A percentile compares a stretch with the other conserved stretches of the same genome.
These are phyloP conservation scores for Hystrix cristata DNA, from an alignment of 2,113 vertebrate genomes.

Conservation along the genomic window DNA sequence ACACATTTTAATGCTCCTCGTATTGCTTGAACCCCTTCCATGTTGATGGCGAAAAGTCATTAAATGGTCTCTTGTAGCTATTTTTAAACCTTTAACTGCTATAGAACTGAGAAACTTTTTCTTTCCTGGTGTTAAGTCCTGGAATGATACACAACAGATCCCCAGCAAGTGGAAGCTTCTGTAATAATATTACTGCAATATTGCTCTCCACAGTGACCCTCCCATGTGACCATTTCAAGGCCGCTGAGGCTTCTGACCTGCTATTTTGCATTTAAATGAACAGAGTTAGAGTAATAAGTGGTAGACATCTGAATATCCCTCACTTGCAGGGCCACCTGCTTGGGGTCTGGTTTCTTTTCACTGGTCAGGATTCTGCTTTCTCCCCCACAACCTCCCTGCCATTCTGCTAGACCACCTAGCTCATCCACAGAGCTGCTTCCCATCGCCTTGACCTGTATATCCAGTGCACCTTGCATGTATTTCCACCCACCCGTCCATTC, in stretches of 20 bases:
- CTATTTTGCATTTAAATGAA: neutral
- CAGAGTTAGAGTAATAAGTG: neutral
- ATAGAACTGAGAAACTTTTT: neutral
- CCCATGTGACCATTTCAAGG: neutral
- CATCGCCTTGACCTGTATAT: neutral
- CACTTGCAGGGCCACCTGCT: neutral
- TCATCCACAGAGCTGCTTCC: neutral
- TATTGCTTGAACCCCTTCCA: neutral
- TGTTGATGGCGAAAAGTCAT: neutral
- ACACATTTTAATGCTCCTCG: neutral
- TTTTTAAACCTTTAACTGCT: conserved; percentile 9
- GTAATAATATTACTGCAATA: neutral
- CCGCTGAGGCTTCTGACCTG: neutral
- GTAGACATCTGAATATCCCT: neutral
- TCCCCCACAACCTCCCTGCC: neutral
- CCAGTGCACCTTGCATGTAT: neutral
- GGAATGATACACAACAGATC: neutral
- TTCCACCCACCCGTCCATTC: neutral
- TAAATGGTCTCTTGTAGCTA: neutral
- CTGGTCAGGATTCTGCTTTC: neutral
- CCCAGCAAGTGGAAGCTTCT: neutral
- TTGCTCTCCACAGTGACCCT: neutral
- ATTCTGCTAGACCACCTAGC: neutral
- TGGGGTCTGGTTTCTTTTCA: neutral
- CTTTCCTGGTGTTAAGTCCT: neutral